Base-by-base conservation (phyloP, 2,888 invertebrate species). In the Xestia xanthographa region DNA sequence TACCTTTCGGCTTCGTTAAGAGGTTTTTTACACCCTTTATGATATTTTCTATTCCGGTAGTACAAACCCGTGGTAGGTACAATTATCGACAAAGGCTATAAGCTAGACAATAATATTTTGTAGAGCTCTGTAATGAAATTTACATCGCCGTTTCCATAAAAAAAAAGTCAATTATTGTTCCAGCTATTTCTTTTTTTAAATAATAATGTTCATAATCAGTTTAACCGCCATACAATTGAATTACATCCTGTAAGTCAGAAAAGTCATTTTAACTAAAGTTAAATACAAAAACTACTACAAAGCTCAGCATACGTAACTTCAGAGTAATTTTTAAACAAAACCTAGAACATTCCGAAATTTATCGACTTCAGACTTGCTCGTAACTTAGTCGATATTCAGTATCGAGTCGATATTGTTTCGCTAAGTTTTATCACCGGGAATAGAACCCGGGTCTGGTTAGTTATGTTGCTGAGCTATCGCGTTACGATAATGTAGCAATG, bases 351-450 rank as follows among this genome's bases (percentile, higher is more conserved):
- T 85, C 73, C 68, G 11, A 81, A 82, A 90, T 91, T 90, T 92
- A 92, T 92, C 90, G 91, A 78, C 76, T 77, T 72, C 80, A 72
- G 75, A 78, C 84, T 88, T 72, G 80, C 88, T 88, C 91, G 92
- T 93, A 94, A 93, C 89, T 94, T 92, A 93, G 86, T 90, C 89
- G 92, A 92, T 92, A 94, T 94, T 93, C 92, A 90, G 93, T 95
- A 95, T 95, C 95, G 90, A 89, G 86, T 91, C 92, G 94, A 94
- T 95, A 94, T 92, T 92, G 94, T 93, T 94, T 92, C 91, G 90
- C 91, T 91, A 90, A 91, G 92, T 92, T 93, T 93, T 95, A 95
- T 95, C 95, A 90, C 87, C 78, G 89, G 84, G 92, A 92, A 93
- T 92, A 93, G 94, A 92, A 93, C 91, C 88, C 82, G 86, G 85